Evolutionary conservation across 1,140 invertebrate genomes (phyloP).

Genomic region (Aporrectodea caliginosa): DNA sequence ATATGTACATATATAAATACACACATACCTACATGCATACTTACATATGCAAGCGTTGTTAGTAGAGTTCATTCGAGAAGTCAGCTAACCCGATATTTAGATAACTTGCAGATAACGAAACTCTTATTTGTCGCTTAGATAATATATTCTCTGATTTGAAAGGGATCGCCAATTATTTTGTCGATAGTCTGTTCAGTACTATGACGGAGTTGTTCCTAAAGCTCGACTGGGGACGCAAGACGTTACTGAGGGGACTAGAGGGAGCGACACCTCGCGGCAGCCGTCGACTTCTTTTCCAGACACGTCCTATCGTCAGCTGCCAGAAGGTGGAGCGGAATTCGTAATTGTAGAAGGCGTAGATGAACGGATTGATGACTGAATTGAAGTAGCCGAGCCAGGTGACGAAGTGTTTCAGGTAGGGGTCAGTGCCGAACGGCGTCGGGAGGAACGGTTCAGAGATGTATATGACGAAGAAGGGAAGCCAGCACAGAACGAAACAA

Average conservation of each 20-base stretch:
- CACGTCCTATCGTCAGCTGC: constrained; percentile 17
- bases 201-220: not conserved
- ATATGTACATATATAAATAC: too few species aligned
- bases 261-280: not conserved
- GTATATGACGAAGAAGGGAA: constrained; percentile 35
- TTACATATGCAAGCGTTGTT: too few species aligned
- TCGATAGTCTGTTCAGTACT: too few species aligned
- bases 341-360: constrained; percentile 33
- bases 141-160: too few species aligned
- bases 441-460: constrained; percentile 54
- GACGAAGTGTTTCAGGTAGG: not conserved
- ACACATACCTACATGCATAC: too few species aligned
- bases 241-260: not conserved
- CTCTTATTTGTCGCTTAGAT: too few species aligned
- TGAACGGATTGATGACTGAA: constrained; percentile 32
- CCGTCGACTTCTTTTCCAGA: constrained; percentile 3
- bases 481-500: constrained; percentile 33
- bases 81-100: too few species aligned
- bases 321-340: constrained; percentile 34
- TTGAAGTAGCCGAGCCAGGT: constrained; percentile 34
- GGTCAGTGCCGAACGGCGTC: not conserved
- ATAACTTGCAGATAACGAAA: too few species aligned
- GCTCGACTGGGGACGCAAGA: not conserved
- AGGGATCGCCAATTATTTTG: too few species aligned
- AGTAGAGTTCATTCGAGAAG: too few species aligned